Evolutionary conservation across 2,113 vertebrate genomes (phyloP), one percentile per base, ranked within the genome.

Genomic region (Setophaga coronata): DNA sequence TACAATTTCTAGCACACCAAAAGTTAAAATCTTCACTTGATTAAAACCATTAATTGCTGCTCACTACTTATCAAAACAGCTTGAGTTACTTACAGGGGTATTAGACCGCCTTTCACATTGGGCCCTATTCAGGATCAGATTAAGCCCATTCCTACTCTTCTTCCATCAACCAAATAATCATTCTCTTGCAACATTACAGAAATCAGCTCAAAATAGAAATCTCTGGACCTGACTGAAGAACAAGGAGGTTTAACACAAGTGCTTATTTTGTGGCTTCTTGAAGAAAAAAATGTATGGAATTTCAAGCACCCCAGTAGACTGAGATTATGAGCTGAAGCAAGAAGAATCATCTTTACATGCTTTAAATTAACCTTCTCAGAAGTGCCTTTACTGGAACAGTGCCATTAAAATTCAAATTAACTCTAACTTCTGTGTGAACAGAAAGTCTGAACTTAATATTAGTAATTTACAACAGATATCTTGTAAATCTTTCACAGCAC

Each of bases 371-470:
- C 61, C 54, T 95, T 53, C 74, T 88, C 78, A 96, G 60, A 93
- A 93, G 25, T 74, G 77, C 53, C 61, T 95, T 96, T 77, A 96
- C 45, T 87, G 94, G 58, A 90, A 92, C 51, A 71, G 58, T 48
- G 71, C 62, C 69, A 93, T 96, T 94, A 97, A 95, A 97, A 96
- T 93, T 96, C 83, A 97, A 97, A 97, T 95, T 88, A 96, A 88
- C 60, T 82, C 38, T 95, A 95, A 96, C 93, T 95, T 94, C 86
- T 96, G 24, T 94, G 51, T 64, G 76, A 97, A 93, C 61, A 79
- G 54, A 89, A 95, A 95, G 36, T 54, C 83, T 95, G 74, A 78
- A 89, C 87, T 89, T 95, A 93, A 96, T 94, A 95, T 92, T 69
- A 66, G 72, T 90, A 96, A 97, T 97, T 97, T 96, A 92, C 65